phyloP scores from a whole-genome alignment of 2,888 invertebrate genomes.

The Agrenia bidenticulata region DNA sequence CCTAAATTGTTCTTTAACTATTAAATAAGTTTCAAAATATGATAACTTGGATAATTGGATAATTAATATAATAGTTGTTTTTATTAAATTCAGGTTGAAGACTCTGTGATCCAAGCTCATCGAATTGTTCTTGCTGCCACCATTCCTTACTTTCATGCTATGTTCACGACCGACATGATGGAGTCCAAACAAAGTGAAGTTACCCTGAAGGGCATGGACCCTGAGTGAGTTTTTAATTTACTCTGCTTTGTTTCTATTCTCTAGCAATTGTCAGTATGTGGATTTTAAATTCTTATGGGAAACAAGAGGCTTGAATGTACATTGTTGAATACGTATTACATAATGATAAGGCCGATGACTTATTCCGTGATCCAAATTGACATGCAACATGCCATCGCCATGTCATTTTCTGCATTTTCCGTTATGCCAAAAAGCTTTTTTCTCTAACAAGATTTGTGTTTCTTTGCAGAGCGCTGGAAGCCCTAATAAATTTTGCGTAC shows the following conservation, averaged over 20 bases:
- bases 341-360: too few species aligned
- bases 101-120: constrained; percentile 76
- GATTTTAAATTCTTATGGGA: too few species aligned
- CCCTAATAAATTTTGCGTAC: constrained; percentile 82
- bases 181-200: constrained; percentile 80
- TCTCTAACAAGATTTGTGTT: too few species aligned
- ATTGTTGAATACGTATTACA: not conserved
- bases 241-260: too few species aligned
- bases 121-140: constrained; percentile 79
- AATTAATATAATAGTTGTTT: not conserved
- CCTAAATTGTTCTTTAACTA: too few species aligned
- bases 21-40: too few species aligned
- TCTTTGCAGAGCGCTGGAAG: constrained; percentile 70
- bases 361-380: not conserved
- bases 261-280: too few species aligned
- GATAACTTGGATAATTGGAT: too few species aligned
- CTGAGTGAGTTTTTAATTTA: constrained; percentile 65
- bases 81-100: constrained; percentile 66
- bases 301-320: too few species aligned
- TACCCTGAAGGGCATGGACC: constrained; percentile 76
- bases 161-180: constrained; percentile 87
- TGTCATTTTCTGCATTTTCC: not conserved
- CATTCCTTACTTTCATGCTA: constrained; percentile 85
- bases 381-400: not conserved
- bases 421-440: too few species aligned